Conservation (phyloP, 2,113 vertebrate species). For the Promerops cafer region DNA sequence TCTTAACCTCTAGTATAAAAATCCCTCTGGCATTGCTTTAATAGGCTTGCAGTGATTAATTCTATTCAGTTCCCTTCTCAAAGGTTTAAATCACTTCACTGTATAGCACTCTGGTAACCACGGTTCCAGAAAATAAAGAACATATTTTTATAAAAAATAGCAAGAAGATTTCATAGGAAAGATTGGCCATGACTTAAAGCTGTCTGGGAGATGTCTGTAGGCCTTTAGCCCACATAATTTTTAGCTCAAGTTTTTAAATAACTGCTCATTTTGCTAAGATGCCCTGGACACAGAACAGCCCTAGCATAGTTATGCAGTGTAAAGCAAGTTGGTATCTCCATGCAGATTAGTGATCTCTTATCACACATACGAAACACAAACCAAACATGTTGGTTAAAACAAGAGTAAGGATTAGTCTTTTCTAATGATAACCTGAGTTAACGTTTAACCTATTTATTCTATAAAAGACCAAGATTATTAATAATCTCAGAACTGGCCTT, state of each 20-base stretch:
- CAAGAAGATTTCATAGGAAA: not conserved
- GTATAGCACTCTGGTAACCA: not conserved
- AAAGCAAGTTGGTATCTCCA: not conserved
- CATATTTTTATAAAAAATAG: not conserved
- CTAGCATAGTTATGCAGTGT: not conserved
- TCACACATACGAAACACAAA: not conserved
- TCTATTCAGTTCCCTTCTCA: conserved; percentile 4
- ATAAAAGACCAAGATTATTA: not conserved
- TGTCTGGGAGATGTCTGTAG: not conserved
- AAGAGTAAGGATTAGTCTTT: not conserved
- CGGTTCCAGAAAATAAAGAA: not conserved
- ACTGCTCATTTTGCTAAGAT: not conserved
- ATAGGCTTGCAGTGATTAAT: conserved; percentile 14
- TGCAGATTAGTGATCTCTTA: not conserved
- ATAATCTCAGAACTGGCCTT: not conserved
- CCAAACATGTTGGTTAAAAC: not conserved
- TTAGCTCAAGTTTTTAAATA: not conserved
- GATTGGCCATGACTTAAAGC: not conserved
- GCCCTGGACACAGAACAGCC: not conserved
- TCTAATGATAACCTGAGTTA: not conserved
- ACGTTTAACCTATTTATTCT: not conserved
- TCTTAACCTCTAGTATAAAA: conserved; percentile 32
- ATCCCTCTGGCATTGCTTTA: not conserved
- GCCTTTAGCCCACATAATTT: not conserved
- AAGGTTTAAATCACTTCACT: conserved; percentile 17